A percentile compares a stretch with the other conserved stretches of the same genome.
These are phyloP conservation scores for Spea hammondii DNA, from an alignment of 2,797 vertebrate species.

Conservation along the genomic window DNA sequence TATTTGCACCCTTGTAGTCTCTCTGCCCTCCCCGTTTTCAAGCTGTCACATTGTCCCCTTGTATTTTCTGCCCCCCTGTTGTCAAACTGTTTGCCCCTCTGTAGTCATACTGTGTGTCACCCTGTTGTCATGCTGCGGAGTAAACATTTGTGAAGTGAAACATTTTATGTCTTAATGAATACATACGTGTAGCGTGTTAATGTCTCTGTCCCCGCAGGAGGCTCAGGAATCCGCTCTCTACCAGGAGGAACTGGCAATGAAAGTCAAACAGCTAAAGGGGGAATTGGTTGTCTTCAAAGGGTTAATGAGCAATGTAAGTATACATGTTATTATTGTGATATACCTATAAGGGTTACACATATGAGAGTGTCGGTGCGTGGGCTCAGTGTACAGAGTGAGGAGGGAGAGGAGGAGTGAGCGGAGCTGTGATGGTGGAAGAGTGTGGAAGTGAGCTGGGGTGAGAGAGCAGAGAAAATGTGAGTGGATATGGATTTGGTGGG, in stretches of 20 bases:
- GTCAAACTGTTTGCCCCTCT: background rate
- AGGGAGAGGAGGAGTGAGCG: too few relatives aligned
- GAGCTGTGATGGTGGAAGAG: too few relatives aligned
- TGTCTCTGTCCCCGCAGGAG: constrained; percentile 69
- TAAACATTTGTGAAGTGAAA: too few relatives aligned
- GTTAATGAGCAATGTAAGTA: constrained; percentile 95
- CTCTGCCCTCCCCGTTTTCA: too few relatives aligned
- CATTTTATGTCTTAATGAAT: background rate
- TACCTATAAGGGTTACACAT: background rate
- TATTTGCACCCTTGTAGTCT: too few relatives aligned
- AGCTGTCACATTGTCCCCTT: background rate
- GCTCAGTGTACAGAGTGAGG: background rate
- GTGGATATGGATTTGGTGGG: too few relatives aligned
- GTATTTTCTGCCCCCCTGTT: constrained; percentile 42
- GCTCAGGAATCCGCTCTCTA: constrained; percentile 93
- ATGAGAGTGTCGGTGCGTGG: too few relatives aligned
- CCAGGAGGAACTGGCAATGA: constrained; percentile 90
- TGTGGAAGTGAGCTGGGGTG: too few relatives aligned
- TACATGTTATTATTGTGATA: background rate
- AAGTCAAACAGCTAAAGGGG: constrained; percentile 92
- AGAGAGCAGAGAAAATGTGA: too few relatives aligned
- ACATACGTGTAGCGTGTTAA: constrained; percentile 34
- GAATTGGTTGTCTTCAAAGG: constrained; percentile 97
- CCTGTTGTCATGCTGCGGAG: too few relatives aligned
- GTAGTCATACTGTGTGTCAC: background rate